These are phyloP conservation scores for Leucophora obtusa DNA, from an alignment of 2,888 invertebrate genomes.

Conservation along the genomic window DNA sequence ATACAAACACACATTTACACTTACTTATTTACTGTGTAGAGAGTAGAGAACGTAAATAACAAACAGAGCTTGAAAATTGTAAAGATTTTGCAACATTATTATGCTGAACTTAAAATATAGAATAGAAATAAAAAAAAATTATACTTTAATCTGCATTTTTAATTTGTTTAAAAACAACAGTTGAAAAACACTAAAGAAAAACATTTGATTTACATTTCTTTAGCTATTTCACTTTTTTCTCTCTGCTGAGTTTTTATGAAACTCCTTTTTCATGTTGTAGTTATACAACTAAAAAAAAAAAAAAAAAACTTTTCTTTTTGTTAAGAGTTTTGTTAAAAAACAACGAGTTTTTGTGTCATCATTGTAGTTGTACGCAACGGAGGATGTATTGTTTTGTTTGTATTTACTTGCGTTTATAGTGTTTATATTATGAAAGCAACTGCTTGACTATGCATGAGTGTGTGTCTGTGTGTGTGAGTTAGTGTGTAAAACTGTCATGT, in stretches of 20 bases:
- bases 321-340: conserved; percentile 20
- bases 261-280: conserved; percentile 34
- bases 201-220: conserved; percentile 33
- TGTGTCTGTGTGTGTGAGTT: background rate
- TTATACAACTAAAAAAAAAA: background rate
- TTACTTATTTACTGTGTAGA: background rate
- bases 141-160: conserved; percentile 51
- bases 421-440: background rate
- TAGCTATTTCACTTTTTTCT: background rate
- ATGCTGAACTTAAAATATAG: background rate
- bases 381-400: background rate
- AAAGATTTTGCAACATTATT: conserved; percentile 22
- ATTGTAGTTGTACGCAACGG: background rate
- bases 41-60: background rate
- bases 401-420: background rate
- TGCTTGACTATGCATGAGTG: background rate
- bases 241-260: background rate
- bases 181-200: conserved; percentile 10
- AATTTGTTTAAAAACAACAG: conserved; percentile 39
- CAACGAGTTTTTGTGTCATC: conserved; percentile 12
- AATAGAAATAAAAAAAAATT: background rate
- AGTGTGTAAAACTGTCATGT: too few species aligned
- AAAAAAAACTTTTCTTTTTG: background rate
- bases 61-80: conserved; percentile 12
- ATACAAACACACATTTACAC: too few species aligned